Evolutionary conservation across 2,888 invertebrate genomes (phyloP).

Genomic region (Watsonalla cultraria): DNA sequence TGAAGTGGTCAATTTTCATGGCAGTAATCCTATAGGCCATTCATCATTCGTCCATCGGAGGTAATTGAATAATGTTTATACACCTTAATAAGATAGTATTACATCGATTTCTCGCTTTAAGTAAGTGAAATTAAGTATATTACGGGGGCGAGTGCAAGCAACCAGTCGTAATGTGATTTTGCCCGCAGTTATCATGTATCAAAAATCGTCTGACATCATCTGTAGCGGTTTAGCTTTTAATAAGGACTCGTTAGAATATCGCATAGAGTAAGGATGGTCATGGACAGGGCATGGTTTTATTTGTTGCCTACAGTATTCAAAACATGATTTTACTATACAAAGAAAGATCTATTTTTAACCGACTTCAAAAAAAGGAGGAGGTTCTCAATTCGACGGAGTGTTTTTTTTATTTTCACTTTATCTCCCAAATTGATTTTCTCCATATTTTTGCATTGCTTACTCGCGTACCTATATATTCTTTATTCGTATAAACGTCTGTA

Average conservation of each 20-base stretch:
- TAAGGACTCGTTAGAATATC: constrained; percentile 55
- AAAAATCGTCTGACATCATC: constrained; percentile 52
- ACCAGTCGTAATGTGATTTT: constrained; percentile 55
- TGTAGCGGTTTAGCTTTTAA: constrained; percentile 60
- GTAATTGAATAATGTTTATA: constrained; percentile 52
- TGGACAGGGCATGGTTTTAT: constrained; percentile 1
- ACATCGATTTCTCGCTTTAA: constrained; percentile 47
- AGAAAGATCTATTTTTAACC: too few relatives aligned
- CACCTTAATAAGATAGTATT: constrained; percentile 50
- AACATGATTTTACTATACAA: background rate
- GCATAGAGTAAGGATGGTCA: constrained; percentile 38
- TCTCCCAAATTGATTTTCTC: too few relatives aligned
- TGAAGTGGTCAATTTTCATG: constrained; percentile 10
- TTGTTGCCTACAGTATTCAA: background rate
- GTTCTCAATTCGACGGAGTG: too few relatives aligned
- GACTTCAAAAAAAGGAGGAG: too few relatives aligned
- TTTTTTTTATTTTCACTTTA: too few relatives aligned
- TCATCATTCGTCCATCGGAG: constrained; percentile 20
- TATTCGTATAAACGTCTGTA: too few relatives aligned
- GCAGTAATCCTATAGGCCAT: constrained; percentile 15
- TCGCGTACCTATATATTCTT: too few relatives aligned
- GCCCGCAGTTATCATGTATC: constrained; percentile 75
- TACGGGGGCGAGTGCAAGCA: constrained; percentile 49
- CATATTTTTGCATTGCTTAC: too few relatives aligned
- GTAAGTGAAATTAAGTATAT: constrained; percentile 72